These are phyloP conservation scores for Pocillopora meandrina DNA, from an alignment of 92 coral and sea anemone species.

Conservation along the genomic window DNA sequence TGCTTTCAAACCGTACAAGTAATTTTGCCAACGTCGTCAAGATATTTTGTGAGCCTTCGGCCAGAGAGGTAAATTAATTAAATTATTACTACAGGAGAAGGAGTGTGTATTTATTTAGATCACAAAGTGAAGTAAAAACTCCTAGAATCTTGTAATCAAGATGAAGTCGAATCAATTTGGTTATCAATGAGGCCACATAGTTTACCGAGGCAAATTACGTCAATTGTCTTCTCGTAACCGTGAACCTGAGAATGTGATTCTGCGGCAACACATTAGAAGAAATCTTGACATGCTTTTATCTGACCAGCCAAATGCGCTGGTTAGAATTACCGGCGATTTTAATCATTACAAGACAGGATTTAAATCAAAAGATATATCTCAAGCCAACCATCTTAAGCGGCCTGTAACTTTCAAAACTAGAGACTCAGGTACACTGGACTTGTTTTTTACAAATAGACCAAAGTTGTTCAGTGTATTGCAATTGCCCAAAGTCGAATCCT, in stretches of 20 bases:
- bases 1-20: no score
- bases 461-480: slow-evolving; percentile 20
- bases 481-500: slow-evolving; percentile 44
- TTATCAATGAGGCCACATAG: no score
- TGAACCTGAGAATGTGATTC: slow-evolving; percentile 47
- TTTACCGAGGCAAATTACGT: no score
- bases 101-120: no score
- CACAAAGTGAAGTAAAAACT: slow-evolving; percentile 26
- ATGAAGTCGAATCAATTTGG: no score
- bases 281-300: slow-evolving; percentile 24
- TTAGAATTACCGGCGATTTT: slow-evolving; percentile 49
- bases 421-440: slow-evolving; percentile 46
- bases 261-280: slow-evolving; percentile 26
- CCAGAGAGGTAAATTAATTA: no score
- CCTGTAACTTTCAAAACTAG: no score
- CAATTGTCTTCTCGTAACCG: no score
- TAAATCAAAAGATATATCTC: slow-evolving; percentile 31
- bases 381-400: no score
- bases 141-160: slow-evolving; percentile 37
- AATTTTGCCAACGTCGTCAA: no score
- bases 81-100: no score
- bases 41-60: no score
- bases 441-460: slow-evolving; percentile 41
- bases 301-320: slow-evolving; percentile 47
- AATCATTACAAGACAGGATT: slow-evolving; percentile 37